Evolutionary conservation across 2,888 invertebrate genomes (phyloP), one percentile per base, ranked within the genome.

Genomic region (Yponomeuta malinellus): DNA sequence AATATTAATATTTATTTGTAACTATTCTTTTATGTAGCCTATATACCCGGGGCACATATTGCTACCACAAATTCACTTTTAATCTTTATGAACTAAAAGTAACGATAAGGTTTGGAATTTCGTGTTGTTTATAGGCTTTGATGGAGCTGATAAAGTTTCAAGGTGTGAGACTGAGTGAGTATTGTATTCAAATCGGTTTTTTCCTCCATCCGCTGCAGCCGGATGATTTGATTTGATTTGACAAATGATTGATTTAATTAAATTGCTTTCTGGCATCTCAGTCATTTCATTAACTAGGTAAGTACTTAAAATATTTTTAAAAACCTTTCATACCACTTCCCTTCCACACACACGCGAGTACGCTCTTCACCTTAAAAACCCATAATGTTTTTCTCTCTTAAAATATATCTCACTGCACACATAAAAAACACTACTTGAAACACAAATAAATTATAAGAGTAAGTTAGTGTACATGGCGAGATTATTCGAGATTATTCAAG

Each of bases 101-200:
- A 29, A 29, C 65, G 31, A 65, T 33, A 65, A 12, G 5, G 65
- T 65, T 12, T 8, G 65, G 65, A 65, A 65, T 65, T 10, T 10
- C 33, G 15, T 59, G 52, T 59, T 2, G 52, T 59, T 15, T 10
- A 31, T 65, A 33, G 65, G 65, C 31, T 65, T 65, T 59, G 15
- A 59, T 59, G 52, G 52, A 59, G 3, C 65, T 10, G 65, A 29
- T 68, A 68, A 68, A 37, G 15, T 37, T 71, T 69, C 69, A 68
- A 68, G 71, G 70, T 63, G 52, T 70, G 67, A 70, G 65, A 68
- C 71, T 71, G 70, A 64, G 66, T 43, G 43, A 43, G 70, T 71
- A 71, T 71, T 73, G 72, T 73, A 73, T 71, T 73, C 70, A 73
- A 73, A 71, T 71, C 33, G 69, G 69, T 52, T 72, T 71, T 72